Base-by-base conservation (phyloP, 2,113 vertebrate species). In the Catharus minimus region DNA sequence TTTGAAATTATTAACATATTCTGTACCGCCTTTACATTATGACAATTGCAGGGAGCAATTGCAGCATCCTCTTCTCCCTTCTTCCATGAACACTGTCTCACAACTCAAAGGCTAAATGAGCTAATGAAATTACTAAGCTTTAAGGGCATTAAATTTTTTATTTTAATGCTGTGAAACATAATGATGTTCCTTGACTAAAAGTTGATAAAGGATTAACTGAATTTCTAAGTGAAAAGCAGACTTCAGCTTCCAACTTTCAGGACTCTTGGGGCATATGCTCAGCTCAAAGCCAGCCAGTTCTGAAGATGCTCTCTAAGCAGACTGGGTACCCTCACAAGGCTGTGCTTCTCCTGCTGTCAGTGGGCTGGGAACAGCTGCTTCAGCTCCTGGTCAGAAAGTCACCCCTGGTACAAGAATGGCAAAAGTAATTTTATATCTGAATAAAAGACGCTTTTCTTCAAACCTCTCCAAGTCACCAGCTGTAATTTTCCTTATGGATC, bases 341-440 rank as follows among this genome's bases (percentile, higher is more conserved):
- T 92, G 38, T 4, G 13, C 38, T 88, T 92, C 52, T 47, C 86
- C 71, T 46, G 73, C 83, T 94, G 76, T 67, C 65, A 28, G 16
- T 74, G 92, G 80, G 83, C 69, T 81, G 47, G 76, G 53, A 94
- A 41, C 91, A 88, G 61, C 86, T 95, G 91, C 61, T 90, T 57
- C 86, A 10, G 19, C 56, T 94, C 69, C 61, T 56, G 95, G 92
- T 94, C 94, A 93, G 83, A 93, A 90, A 95, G 83, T 83, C 83
- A 80, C 13, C 67, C 49, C n/a, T 68, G 77, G 53, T 83, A 65
- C 11, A 3, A 55, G 49, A 77, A 58, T 74, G 73, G 68, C 26
- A 86, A 52, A 80, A 90, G 56, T 67, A 71, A 71, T 86, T 81
- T 36, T 81, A 64, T 81, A 75, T 84, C 43, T 84, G 44, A 32